Conservation (phyloP, 2,113 vertebrate genomes). For the Cebus imitator region DNA sequence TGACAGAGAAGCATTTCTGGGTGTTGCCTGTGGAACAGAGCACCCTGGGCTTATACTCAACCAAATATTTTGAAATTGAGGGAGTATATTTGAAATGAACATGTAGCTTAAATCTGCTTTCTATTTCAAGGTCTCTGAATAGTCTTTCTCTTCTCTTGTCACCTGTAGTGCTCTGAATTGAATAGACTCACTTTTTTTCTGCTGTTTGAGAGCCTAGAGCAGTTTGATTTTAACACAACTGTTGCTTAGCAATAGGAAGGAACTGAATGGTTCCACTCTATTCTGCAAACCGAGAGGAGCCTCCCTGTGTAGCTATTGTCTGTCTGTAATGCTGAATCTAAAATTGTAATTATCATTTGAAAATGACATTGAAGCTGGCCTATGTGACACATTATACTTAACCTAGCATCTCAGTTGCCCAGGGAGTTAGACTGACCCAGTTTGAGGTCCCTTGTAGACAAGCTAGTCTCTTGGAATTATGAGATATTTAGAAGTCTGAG, state of each 20-base stretch:
- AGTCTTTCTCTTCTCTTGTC: slow-evolving; percentile 47
- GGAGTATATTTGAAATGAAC: slow-evolving; percentile 45
- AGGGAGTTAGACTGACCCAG: neutral
- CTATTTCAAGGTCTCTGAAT: slow-evolving; percentile 54
- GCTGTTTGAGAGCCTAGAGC: slow-evolving; percentile 59
- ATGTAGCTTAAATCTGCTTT: slow-evolving; percentile 37
- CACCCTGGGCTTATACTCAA: neutral
- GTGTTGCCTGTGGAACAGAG: neutral
- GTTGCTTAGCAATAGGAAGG: slow-evolving; percentile 79
- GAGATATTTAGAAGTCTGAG: slow-evolving; percentile 1
- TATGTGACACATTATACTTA: slow-evolving; percentile 36
- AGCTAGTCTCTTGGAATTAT: neutral
- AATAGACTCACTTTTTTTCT: slow-evolving; percentile 68
- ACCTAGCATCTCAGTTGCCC: neutral
- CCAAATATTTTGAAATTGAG: neutral
- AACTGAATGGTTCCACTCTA: slow-evolving; percentile 58
- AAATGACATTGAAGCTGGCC: slow-evolving; percentile 46
- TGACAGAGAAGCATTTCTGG: neutral
- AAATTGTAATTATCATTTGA: slow-evolving; percentile 64
- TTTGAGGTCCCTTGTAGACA: neutral
- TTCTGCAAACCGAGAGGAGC: slow-evolving; percentile 43
- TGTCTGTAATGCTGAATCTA: slow-evolving; percentile 62
- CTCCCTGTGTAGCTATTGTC: slow-evolving; percentile 65
- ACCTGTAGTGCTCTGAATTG: slow-evolving; percentile 47
- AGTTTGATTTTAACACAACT: slow-evolving; percentile 71